These are phyloP conservation scores for Thumatha senex DNA, from an alignment of 2,888 invertebrate genomes.

Conservation along the genomic window DNA sequence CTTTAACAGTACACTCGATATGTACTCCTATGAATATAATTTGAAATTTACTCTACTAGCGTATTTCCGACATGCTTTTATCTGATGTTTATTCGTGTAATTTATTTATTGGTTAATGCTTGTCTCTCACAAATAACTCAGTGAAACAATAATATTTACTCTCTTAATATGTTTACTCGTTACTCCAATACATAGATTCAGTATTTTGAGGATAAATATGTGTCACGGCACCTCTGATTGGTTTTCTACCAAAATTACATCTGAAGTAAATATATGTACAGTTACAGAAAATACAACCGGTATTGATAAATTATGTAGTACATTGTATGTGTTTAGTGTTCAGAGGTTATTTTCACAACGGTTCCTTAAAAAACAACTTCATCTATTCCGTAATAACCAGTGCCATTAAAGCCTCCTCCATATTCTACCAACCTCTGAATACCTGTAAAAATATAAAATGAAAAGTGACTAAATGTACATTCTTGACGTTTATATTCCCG, in stretches of 20 bases:
- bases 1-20: background rate
- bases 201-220: background rate
- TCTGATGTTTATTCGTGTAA: background rate
- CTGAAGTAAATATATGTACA: no score
- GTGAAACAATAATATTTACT: background rate
- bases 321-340: background rate
- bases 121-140: background rate
- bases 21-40: background rate
- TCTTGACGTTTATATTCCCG: background rate
- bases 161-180: background rate
- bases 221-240: background rate
- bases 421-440: background rate
- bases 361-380: background rate
- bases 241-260: background rate
- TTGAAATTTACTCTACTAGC: background rate
- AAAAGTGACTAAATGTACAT: background rate
- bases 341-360: background rate
- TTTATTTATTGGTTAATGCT: background rate
- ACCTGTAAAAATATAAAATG: background rate
- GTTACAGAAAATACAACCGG: no score
- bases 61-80: background rate
- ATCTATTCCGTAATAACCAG: background rate
- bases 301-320: no score
- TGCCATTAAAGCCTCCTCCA: background rate
- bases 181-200: background rate